A percentile compares a stretch with the other conserved stretches of the same genome.
Evolutionary conservation across 2,113 vertebrate species (phyloP).

Genomic region (Origma solitaria): DNA sequence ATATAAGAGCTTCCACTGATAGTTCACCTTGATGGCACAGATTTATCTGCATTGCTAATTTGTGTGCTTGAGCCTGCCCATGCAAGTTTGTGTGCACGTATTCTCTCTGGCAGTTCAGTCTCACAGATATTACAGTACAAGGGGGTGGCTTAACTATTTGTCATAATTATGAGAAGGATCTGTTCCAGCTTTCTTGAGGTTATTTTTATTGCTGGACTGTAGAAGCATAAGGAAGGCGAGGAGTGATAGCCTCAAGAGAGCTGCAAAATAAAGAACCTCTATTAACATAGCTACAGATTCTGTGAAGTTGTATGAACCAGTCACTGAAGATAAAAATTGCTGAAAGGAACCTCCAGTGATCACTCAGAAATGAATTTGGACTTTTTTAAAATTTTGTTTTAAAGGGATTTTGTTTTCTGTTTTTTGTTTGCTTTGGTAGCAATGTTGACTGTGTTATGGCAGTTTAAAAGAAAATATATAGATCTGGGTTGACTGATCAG

Average conservation of each 20-base stretch:
- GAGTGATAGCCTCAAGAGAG: not conserved
- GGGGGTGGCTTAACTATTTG: not conserved
- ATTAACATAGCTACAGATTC: not conserved
- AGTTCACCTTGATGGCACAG: not conserved
- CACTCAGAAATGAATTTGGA: not conserved
- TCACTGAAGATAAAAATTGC: not conserved
- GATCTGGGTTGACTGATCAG: not conserved
- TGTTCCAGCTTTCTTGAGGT: not conserved
- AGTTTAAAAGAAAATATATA: not conserved
- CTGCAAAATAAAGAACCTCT: not conserved
- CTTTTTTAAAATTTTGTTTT: not conserved
- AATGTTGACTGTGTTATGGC: not conserved
- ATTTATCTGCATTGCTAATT: conserved; percentile 8
- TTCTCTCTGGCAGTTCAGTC: not conserved
- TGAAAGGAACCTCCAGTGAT: not conserved
- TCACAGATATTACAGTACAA: not conserved
- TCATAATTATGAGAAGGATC: not conserved
- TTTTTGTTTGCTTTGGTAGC: not conserved
- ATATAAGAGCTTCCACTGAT: not conserved
- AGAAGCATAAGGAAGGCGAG: not conserved
- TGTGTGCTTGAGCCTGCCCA: not conserved
- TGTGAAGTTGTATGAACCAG: not conserved
- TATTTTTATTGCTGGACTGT: not conserved
- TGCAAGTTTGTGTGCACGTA: not conserved
- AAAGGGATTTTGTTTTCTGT: fast-evolving